Conservation (phyloP, 2,113 vertebrate genomes). For the Eretmochelys imbricata region DNA sequence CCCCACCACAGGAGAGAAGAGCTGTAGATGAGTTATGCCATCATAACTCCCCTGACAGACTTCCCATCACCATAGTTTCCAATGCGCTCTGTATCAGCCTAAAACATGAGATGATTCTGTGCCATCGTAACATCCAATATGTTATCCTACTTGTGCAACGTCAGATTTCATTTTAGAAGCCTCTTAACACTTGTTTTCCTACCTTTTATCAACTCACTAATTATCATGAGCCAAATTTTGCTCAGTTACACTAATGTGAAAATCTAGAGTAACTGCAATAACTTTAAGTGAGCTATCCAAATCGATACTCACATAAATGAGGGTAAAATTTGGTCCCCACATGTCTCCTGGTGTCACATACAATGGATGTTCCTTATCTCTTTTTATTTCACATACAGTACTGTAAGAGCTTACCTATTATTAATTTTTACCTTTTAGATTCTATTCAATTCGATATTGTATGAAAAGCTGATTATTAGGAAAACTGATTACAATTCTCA, state of each 20-base stretch:
- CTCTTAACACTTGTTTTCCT: not conserved
- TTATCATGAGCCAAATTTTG: not conserved
- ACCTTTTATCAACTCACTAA: not conserved
- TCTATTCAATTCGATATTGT: not conserved
- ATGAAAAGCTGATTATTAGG: constrained; percentile 12
- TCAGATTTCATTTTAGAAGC: not conserved
- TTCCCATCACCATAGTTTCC: not conserved
- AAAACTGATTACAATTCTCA: constrained; percentile 19
- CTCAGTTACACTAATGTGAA: not conserved
- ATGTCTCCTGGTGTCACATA: not conserved
- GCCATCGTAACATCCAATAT: not conserved
- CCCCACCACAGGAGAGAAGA: not conserved
- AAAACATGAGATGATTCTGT: not conserved
- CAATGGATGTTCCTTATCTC: not conserved
- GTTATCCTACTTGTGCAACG: not conserved
- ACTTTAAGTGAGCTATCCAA: not conserved
- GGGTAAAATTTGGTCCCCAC: not conserved
- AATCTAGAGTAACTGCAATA: not conserved
- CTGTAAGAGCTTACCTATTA: not conserved
- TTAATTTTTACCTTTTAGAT: not conserved
- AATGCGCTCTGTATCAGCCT: not conserved
- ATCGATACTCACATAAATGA: not conserved
- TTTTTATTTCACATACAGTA: not conserved
- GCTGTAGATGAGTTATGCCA: not conserved
- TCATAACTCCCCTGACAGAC: not conserved